phyloP scores from a whole-genome alignment of 2,888 invertebrate genomes.

The Gandaritis pyraliata region DNA sequence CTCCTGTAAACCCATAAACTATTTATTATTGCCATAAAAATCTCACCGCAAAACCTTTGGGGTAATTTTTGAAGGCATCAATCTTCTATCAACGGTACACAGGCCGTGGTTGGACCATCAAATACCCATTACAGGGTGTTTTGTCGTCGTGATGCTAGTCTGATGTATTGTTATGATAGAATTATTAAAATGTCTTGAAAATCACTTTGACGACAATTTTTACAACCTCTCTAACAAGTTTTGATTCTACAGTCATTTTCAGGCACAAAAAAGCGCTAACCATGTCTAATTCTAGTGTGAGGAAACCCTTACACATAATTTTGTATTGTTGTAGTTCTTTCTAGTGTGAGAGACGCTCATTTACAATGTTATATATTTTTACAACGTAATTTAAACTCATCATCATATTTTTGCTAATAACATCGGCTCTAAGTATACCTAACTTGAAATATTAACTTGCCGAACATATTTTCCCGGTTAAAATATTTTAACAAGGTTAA shows the following conservation, averaged over 20 bases:
- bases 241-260: too few species aligned
- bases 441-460: too few species aligned
- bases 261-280: too few species aligned
- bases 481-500: conserved; percentile 20
- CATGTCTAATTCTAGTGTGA: too few species aligned
- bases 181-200: conserved; percentile 20
- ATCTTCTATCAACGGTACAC: conserved; percentile 59
- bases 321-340: too few species aligned
- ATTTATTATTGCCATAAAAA: conserved; percentile 31
- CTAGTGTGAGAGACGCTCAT: too few species aligned
- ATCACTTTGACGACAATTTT: conserved; percentile 2
- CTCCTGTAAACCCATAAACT: conserved; percentile 26
- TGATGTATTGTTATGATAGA: conserved; percentile 30
- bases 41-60: conserved; percentile 16
- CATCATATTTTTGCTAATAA: too few species aligned
- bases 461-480: conserved; percentile 12
- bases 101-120: conserved; percentile 55
- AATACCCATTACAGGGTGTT: conserved; percentile 60
- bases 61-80: conserved; percentile 60
- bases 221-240: not conserved
- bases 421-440: too few species aligned
- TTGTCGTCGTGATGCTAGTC: conserved; percentile 26
- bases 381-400: too few species aligned
- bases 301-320: too few species aligned
- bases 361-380: too few species aligned